Evolutionary conservation across 2,797 vertebrate species (phyloP).

Genomic region (Dermochelys coriacea): DNA sequence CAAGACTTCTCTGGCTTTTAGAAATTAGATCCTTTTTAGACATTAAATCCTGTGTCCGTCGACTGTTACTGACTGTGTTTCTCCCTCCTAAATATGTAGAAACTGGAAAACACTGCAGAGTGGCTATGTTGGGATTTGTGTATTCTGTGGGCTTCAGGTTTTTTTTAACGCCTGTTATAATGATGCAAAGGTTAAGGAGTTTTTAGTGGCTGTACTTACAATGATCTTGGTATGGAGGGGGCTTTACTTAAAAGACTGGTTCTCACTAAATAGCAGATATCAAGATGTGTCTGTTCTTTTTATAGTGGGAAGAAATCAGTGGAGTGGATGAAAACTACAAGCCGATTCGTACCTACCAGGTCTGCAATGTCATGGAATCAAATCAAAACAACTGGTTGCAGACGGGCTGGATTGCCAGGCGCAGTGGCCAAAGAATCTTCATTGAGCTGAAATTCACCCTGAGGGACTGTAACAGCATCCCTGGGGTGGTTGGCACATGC

Average conservation of each 20-base stretch:
- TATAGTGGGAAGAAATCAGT: conserved; percentile 98
- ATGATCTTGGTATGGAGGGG: neutral
- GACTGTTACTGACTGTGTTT: neutral
- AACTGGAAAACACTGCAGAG: neutral
- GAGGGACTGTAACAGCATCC: conserved; percentile 97
- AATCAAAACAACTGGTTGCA: conserved; percentile 98
- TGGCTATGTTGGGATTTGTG: neutral
- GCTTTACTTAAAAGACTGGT: neutral
- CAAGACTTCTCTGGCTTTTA: neutral
- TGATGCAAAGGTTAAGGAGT: neutral
- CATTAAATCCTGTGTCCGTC: neutral
- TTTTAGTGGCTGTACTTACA: neutral
- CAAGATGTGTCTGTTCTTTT: conserved; percentile 3
- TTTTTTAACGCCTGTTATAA: fast-evolving
- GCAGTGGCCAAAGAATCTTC: conserved; percentile 92
- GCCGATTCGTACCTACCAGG: conserved; percentile 96
- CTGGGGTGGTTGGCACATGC: conserved; percentile 92
- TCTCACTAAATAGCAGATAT: neutral
- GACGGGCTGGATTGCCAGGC: conserved; percentile 92
- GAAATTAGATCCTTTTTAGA: neutral
- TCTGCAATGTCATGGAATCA: conserved; percentile 97
- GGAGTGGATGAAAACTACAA: conserved; percentile 94
- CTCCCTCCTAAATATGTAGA: neutral
- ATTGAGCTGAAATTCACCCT: conserved; percentile 97
- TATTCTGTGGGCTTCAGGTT: neutral